Percentiles rank a stretch among this genome's conserved stretches.
Conservation (phyloP, 2,888 invertebrate species). For the Pheosia tremula region DNA sequence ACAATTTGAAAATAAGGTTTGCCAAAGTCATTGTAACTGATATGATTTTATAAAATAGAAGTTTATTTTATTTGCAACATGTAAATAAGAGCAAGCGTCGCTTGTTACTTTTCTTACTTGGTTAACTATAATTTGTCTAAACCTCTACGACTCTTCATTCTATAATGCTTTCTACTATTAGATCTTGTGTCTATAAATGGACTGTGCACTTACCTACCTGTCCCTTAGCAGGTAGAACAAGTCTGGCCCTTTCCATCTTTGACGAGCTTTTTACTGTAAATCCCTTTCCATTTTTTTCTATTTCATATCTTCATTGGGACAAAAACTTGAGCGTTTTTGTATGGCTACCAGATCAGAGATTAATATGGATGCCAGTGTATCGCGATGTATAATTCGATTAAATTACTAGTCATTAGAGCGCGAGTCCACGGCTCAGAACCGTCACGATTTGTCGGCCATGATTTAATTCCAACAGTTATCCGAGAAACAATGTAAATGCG, state of each 20-base stretch:
- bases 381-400: conserved; percentile 60
- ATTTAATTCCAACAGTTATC: conserved; percentile 26
- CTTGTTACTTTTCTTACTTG: too few relatives aligned
- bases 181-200: not conserved
- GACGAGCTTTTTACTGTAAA: conserved; percentile 31
- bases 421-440: conserved; percentile 39
- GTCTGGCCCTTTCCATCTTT: conserved; percentile 39
- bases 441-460: conserved; percentile 43
- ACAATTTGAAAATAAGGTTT: too few relatives aligned
- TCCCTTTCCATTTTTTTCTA: conserved; percentile 13
- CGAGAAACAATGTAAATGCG: conserved; percentile 25
- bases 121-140: too few relatives aligned
- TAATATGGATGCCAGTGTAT: conserved; percentile 37
- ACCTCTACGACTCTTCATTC: too few relatives aligned
- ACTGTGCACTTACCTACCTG: conserved; percentile 24
- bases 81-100: too few relatives aligned
- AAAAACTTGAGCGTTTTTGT: conserved; percentile 37
- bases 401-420: conserved; percentile 57
- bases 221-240: conserved; percentile 45
- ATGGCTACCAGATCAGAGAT: conserved; percentile 39
- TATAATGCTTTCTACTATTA: not conserved
- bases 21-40: too few relatives aligned
- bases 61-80: too few relatives aligned
- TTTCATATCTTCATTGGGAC: conserved; percentile 22
- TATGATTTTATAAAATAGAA: too few relatives aligned